Evolutionary conservation across 2,888 invertebrate genomes (phyloP), one percentile per base, ranked within the genome.

Genomic region (Buathra laborator): DNA sequence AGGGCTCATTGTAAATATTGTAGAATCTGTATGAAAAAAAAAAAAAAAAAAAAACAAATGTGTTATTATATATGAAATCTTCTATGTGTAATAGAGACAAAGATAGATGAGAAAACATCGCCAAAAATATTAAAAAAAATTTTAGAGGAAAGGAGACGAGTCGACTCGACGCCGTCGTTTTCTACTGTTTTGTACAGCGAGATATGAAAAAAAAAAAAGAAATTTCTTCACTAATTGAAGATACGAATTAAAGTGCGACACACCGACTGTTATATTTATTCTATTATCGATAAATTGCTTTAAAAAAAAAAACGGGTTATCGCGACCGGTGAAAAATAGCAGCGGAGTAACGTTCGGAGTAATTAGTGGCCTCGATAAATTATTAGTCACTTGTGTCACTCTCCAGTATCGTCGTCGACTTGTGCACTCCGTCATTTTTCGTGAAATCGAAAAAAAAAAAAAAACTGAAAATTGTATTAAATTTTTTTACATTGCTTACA

Each of bases 1-100:
- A 12, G 62, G 59, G 51, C 46, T 72, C 59, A 67, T 83, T 83
- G 72, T 77, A 83, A 78, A 83, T 83, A 77, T 29, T 74, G 56
- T 62, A 68, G 37, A 71, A 56, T 70, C 64, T 67, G 6, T 59
- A 72, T 51, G 24, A 48, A 14, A 67, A 53, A 66, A 71, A 51
- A 12, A 16, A 32, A 46, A 7, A 4, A n/a, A 66, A 71, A 51
- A 12, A 16, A 32, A 46, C 2, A 4, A 29, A 46, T 24, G 14
- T 62, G 72, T 74, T 74, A 46, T 62, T 59, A 24, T 9, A 74
- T 29, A 46, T 46, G 29, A 64, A 53, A 71, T 81, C n/a, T 68
- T 48, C 56, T 62, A 56, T 62, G 16, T 32, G 48, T 48, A 62
- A 66, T 72, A 56, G 56, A 12, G 44, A 24, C 12, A 24, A 7